A percentile compares a stretch with the other conserved stretches of the same genome.
Conservation (phyloP, 2,113 vertebrate genomes). For the Sus scrofa region T2T-Sscrofa CM000817.6:127805001-127805500, state of each 20-base stretch:
- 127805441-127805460: conserved; percentile 3
- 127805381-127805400: neutral
- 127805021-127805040: neutral
- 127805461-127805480: neutral
- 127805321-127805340: neutral
- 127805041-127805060: neutral
- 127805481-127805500: neutral
- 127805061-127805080: neutral
- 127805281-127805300: neutral
- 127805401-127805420: neutral
- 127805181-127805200: neutral
- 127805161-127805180: neutral
- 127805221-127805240: neutral
- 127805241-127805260: neutral
- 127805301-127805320: neutral
- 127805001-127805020: neutral
- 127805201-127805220: neutral
- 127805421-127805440: neutral
- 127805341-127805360: neutral
- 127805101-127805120: neutral
- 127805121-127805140: neutral
- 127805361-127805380: neutral
- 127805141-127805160: neutral
- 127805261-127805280: neutral
- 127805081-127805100: neutral